Conservation (phyloP, 1,140 invertebrate species). For the Chrysoperla carnea region DNA sequence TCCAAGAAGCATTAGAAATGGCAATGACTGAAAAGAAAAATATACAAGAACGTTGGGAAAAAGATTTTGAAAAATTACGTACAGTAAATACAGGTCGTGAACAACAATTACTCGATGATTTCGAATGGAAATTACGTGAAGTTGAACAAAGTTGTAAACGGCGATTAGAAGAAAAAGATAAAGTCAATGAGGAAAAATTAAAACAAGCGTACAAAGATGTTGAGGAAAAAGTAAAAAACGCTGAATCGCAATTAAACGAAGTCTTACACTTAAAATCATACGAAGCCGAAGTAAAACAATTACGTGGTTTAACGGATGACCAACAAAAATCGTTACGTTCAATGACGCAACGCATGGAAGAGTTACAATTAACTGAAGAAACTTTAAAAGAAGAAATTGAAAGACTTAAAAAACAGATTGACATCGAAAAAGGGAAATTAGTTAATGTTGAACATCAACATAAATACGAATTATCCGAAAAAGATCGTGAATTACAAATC, state of each 20-base stretch:
- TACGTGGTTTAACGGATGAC: constrained; percentile 35
- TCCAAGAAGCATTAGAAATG: constrained; percentile 37
- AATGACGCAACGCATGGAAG: constrained; percentile 34
- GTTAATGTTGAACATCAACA: constrained; percentile 21
- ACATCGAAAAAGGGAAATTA: constrained; percentile 27
- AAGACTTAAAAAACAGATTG: constrained; percentile 26
- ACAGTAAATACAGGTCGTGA: constrained; percentile 35
- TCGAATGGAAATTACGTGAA: constrained; percentile 48
- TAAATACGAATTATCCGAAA: constrained; percentile 28
- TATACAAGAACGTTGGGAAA: constrained; percentile 36
- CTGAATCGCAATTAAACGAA: constrained; percentile 22
- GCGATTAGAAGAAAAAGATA: constrained; percentile 33
- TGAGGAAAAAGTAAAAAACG: constrained; percentile 22
- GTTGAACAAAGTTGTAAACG: constrained; percentile 41
- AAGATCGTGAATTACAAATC: constrained; percentile 28
- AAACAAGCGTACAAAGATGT: constrained; percentile 26
- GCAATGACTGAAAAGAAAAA: constrained; percentile 34
- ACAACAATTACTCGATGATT: constrained; percentile 43
- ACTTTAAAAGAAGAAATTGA: constrained; percentile 33
- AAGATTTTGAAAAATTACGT: constrained; percentile 39
- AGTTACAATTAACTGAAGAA: constrained; percentile 32
- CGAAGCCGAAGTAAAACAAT: constrained; percentile 36
- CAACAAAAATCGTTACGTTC: constrained; percentile 33
- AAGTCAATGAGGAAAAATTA: constrained; percentile 25
- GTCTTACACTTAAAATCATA: constrained; percentile 31